A percentile compares a stretch with the other conserved stretches of the same genome.
Conservation (phyloP, 2,113 vertebrate genomes). For the Vanacampus margaritifer region DNA sequence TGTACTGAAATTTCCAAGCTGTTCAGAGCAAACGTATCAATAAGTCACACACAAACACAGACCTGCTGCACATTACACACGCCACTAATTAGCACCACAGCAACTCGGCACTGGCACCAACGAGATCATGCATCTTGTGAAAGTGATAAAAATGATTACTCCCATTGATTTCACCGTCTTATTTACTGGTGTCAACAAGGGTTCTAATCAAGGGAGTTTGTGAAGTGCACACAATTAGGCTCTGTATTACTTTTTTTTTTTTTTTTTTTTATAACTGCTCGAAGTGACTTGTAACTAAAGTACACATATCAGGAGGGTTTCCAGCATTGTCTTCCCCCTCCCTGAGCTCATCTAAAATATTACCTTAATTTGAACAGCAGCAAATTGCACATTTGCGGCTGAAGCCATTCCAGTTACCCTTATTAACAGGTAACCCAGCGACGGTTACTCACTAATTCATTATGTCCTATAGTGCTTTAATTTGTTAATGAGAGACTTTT, state of each 20-base stretch:
- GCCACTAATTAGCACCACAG: conserved; percentile 42
- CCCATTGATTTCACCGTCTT: conserved; percentile 51
- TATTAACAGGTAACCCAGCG: conserved; percentile 2
- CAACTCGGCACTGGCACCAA: conserved; percentile 35
- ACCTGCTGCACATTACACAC: conserved; percentile 12
- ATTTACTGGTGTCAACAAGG: conserved; percentile 42
- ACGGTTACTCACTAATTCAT: not conserved
- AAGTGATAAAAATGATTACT: conserved; percentile 49
- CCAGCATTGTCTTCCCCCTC: conserved; percentile 1
- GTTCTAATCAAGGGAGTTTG: conserved; percentile 41
- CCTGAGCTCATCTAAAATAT: conserved; percentile 9
- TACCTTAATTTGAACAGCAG: conserved; percentile 29
- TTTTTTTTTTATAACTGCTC: conserved; percentile 14
- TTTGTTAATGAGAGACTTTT: not conserved
- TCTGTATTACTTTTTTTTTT: conserved; percentile 27
- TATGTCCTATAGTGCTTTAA: not conserved
- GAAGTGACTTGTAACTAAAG: conserved; percentile 13
- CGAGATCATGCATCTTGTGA: conserved; percentile 38
- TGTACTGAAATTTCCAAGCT: not conserved
- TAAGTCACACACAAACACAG: not conserved
- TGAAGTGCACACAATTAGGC: conserved; percentile 54
- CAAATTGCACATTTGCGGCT: conserved; percentile 34
- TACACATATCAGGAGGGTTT: not conserved
- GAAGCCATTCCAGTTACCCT: conserved; percentile 18
- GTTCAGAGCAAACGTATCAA: not conserved